Evolutionary conservation across 2,113 vertebrate species (phyloP).

Genomic region (Isichthys henryi): DNA sequence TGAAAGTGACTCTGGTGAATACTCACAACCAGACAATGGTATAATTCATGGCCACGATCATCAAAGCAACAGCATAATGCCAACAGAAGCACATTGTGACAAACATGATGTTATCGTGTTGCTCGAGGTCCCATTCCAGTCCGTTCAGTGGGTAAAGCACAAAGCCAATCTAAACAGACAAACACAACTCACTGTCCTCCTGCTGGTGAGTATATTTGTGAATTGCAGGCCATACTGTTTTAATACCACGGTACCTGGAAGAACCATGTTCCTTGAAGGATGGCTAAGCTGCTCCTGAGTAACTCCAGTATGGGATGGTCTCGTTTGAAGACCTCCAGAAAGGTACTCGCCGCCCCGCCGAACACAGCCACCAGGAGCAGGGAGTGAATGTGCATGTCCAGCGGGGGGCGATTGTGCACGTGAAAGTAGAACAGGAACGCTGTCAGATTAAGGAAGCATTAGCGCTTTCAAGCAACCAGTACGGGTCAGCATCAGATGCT

Average conservation of each 20-base stretch:
- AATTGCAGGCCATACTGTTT: not conserved
- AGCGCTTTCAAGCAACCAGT: not conserved
- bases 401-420: slow-evolving; percentile 59
- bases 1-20: not conserved
- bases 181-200: not conserved
- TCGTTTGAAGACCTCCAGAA: slow-evolving; percentile 71
- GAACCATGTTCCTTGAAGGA: slow-evolving; percentile 94
- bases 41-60: slow-evolving; percentile 55
- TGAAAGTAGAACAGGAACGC: slow-evolving; percentile 89
- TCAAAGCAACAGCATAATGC: slow-evolving; percentile 69
- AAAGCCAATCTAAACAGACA: slow-evolving; percentile 72
- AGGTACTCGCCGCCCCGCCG: slow-evolving; percentile 44
- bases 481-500: not conserved
- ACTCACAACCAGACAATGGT: slow-evolving; percentile 64
- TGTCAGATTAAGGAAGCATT: slow-evolving; percentile 31
- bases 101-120: slow-evolving; percentile 81
- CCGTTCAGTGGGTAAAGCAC: slow-evolving; percentile 78
- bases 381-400: slow-evolving; percentile 84
- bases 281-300: slow-evolving; percentile 62
- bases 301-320: slow-evolving; percentile 74
- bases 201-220: not conserved
- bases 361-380: slow-evolving; percentile 75
- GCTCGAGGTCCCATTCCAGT: slow-evolving; percentile 59
- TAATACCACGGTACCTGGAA: slow-evolving; percentile 71
- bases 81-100: slow-evolving; percentile 96